Conservation (phyloP, 2,113 vertebrate species). For the Limnothrissa miodon region DNA sequence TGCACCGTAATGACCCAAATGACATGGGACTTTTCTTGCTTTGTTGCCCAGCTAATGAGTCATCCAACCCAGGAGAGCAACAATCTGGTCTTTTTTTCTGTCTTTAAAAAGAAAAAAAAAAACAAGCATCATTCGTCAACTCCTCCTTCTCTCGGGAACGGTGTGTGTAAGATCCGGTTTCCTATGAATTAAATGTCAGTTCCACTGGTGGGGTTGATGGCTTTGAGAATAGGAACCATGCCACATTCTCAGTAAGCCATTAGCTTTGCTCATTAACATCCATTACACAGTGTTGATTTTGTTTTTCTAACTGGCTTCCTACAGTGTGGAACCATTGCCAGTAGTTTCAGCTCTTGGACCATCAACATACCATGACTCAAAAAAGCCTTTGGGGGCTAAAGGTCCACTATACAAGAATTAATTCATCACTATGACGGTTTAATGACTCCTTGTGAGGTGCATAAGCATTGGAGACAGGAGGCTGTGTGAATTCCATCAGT, state of each 20-base stretch:
- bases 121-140: not conserved
- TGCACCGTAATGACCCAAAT: slow-evolving; percentile 59
- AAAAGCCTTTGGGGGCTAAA: not conserved
- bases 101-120: not conserved
- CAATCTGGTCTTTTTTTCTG: slow-evolving; percentile 50
- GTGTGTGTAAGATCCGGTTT: slow-evolving; percentile 52
- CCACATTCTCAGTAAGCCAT: slow-evolving; percentile 39
- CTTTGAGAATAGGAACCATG: slow-evolving; percentile 53
- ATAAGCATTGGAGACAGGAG: not conserved
- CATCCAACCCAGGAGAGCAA: slow-evolving; percentile 63
- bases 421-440: not conserved
- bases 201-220: slow-evolving; percentile 55
- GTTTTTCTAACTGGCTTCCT: not conserved
- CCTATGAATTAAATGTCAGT: slow-evolving; percentile 57
- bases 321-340: not conserved
- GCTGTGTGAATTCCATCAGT: too few species aligned
- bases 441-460: not conserved
- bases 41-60: slow-evolving; percentile 68
- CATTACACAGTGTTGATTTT: not conserved
- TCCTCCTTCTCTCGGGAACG: slow-evolving; percentile 51
- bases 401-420: not conserved
- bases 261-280: slow-evolving; percentile 14
- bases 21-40: slow-evolving; percentile 61
- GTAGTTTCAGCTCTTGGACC: not conserved
- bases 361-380: not conserved